Conservation (phyloP, 2,888 invertebrate species). For the Phyllotreta striolata region DNA sequence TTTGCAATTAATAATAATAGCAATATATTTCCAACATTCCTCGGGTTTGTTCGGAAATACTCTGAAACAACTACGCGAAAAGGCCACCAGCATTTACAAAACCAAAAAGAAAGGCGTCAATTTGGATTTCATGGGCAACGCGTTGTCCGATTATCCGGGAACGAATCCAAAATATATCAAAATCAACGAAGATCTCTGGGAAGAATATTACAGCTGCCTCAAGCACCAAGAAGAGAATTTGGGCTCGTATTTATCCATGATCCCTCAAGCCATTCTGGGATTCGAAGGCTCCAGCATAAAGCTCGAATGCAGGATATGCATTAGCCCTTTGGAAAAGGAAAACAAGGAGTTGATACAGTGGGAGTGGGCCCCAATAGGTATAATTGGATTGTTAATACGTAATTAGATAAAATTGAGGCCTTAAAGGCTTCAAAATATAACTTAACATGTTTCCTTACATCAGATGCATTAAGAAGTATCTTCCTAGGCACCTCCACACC, state of each 20-base stretch:
- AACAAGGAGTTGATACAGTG: conserved; percentile 61
- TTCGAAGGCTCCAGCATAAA: conserved; percentile 61
- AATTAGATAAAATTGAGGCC: no score
- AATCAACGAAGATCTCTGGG: conserved; percentile 62
- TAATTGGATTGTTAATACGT: no score
- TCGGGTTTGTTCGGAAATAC: conserved; percentile 41
- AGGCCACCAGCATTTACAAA: conserved; percentile 55
- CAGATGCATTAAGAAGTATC: no score
- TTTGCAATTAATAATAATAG: background rate
- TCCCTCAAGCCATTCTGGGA: conserved; percentile 57
- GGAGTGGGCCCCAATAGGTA: conserved; percentile 56
- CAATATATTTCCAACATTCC: conserved; percentile 6
- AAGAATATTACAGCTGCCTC: conserved; percentile 65
- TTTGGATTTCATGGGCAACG: conserved; percentile 56
- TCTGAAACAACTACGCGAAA: conserved; percentile 53
- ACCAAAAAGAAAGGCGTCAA: conserved; percentile 54
- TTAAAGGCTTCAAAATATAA: no score
- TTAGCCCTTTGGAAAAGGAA: conserved; percentile 62
- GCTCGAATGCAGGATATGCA: conserved; percentile 65
- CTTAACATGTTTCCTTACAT: no score
- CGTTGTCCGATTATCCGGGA: conserved; percentile 62
- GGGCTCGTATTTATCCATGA: conserved; percentile 55
- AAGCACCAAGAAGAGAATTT: conserved; percentile 54
- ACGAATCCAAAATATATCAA: conserved; percentile 57
- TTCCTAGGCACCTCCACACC: no score